phyloP scores from a whole-genome alignment of 1,140 invertebrate species.

The Meteorus sp. region DNA sequence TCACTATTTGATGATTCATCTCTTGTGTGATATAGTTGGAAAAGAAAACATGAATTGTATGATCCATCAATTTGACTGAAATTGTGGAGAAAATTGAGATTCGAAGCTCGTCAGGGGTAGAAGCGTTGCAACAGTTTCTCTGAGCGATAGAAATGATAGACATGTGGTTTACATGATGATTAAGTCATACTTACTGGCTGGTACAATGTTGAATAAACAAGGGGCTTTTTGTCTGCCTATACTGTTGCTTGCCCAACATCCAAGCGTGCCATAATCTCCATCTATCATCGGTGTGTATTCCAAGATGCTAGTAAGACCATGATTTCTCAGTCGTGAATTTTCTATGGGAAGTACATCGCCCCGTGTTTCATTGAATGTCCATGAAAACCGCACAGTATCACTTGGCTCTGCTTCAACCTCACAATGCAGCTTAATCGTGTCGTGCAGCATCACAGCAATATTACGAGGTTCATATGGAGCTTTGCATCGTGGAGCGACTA shows the following conservation, averaged over 20 bases:
- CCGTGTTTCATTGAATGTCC: conserved; percentile 77
- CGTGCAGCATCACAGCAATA: conserved; percentile 64
- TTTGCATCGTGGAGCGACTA: conserved; percentile 67
- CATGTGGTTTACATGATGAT: too few relatives aligned
- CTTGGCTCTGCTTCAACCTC: conserved; percentile 81
- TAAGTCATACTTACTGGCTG: conserved; percentile 69
- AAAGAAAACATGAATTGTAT: too few relatives aligned
- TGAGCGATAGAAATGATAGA: too few relatives aligned
- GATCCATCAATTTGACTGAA: too few relatives aligned
- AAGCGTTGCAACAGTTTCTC: too few relatives aligned
- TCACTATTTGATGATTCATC: too few relatives aligned
- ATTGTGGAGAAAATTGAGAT: too few relatives aligned
- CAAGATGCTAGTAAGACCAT: conserved; percentile 69
- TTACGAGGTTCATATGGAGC: conserved; percentile 62
- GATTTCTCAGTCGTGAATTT: conserved; percentile 62
- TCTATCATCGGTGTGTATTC: conserved; percentile 66
- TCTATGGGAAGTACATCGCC: conserved; percentile 64
- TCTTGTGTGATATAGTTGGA: too few relatives aligned
- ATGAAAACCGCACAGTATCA: conserved; percentile 69
- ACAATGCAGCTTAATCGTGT: conserved; percentile 69
- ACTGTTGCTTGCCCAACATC: conserved; percentile 84
- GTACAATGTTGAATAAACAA: conserved; percentile 79
- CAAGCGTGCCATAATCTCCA: conserved; percentile 77
- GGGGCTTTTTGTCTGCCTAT: conserved; percentile 79
- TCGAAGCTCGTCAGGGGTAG: too few relatives aligned